Evolutionary conservation across 2,888 invertebrate genomes (phyloP), one percentile per base, ranked within the genome.

Genomic region (Cotesia congregata): DNA sequence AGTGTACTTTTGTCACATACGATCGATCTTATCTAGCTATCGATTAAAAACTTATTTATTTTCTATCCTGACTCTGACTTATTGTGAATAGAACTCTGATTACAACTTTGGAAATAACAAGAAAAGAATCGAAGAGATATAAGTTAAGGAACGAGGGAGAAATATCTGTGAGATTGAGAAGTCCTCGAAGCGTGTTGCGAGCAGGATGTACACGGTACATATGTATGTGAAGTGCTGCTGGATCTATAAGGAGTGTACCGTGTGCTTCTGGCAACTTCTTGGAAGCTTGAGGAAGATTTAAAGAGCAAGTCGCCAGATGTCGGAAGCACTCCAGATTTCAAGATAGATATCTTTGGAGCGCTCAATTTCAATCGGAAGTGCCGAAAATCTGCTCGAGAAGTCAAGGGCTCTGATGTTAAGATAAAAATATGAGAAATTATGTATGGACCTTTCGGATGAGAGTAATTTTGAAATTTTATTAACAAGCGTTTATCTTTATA

Each of bases 281-380:
- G 7, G 39, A n/a, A 40, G 67, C 67, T 67, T 38, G 39, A 40
- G 39, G 38, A 67, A 50, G 50, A 50, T 50, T 50, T 50, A 50
- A 50, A 50, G 50, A 50, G 12, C 50, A 50, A 50, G 50, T 50
- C 67, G 38, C 40, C 39, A 67, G 67, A 67, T 15, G 67, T 67
- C 39, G 67, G 39, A 39, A 67, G 6, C 39, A 67, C 67, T 67
- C 39, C n/a, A 9, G 40, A n/a, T 9, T 5, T 40, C 50, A 12
- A 50, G 50, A 50, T 50, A 50, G 50, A 7, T n/a, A 39, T 67
- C 38, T 39, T 67, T 39, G 12, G 67, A 39, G 39, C 15, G 67
- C 67, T 67, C 67, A 39, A 67, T 67, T 67, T 67, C 38, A 67
- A 67, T 39, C n/a, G 38, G 39, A 39, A 67, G 67, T 67, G 67